phyloP scores from a whole-genome alignment of 37 sponge, comb jelly and placozoan species.

The Sycon ciliatum region DNA sequence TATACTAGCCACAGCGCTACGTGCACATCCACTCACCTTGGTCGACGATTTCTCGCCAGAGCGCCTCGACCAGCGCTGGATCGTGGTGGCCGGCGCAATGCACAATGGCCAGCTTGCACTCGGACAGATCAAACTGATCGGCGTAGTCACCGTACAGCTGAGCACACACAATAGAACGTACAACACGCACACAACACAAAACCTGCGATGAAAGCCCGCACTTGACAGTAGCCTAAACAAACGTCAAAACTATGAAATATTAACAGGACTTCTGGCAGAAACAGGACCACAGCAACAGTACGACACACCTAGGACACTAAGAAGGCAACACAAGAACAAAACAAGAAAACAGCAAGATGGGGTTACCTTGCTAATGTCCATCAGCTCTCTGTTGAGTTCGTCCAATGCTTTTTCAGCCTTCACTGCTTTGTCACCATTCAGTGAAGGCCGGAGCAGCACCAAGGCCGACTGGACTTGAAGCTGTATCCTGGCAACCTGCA shows the following conservation, averaged over 20 bases:
- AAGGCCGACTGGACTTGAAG: slow-evolving; percentile 39
- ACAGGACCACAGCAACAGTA: neutral
- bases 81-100: slow-evolving; percentile 94
- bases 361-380: slow-evolving; percentile 62
- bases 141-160: slow-evolving; percentile 82
- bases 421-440: too few species aligned
- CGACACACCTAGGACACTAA: too few species aligned
- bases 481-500: slow-evolving; percentile 78
- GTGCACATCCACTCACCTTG: slow-evolving; percentile 38
- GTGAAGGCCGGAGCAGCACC: slow-evolving; percentile 14
- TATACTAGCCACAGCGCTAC: too few species aligned
- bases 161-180: too few species aligned
- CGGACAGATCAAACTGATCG: slow-evolving; percentile 75
- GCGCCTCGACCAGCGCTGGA: slow-evolving; percentile 59
- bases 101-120: slow-evolving; percentile 85
- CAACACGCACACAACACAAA: too few species aligned
- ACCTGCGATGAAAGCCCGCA: too few species aligned
- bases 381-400: slow-evolving; percentile 48
- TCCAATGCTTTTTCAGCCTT: slow-evolving; percentile 25
- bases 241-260: neutral
- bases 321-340: neutral
- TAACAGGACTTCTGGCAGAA: neutral
- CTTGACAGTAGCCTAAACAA: slow-evolving; percentile 1
- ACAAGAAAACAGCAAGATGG: neutral
- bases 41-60: slow-evolving; percentile 80